Base-by-base conservation (phyloP, 2,797 vertebrate genomes). In the Graptemys geographica region DNA sequence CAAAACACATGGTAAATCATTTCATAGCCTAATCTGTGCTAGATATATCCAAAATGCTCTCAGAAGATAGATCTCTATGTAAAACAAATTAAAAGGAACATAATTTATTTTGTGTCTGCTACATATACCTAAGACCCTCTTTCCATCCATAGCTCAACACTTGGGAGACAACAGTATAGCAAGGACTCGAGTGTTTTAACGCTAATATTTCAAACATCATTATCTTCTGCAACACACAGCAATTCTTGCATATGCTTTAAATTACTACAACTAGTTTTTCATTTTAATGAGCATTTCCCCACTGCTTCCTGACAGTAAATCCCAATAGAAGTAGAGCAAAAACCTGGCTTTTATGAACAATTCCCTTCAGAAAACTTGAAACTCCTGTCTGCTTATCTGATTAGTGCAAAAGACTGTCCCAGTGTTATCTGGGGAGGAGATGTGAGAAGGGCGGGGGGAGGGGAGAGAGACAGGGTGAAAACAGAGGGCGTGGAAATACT, bases 391-490 rank as follows among this genome's bases (percentile, higher is more conserved):
- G 21, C 59, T 80, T 37, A 72, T 12, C 81, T 90, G 27, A 89
- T 78, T 49, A 95, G 83, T 5, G 13, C 21, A 84, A 86, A 91
- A 94, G 74, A 79, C 15, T 76, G 76, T n/a, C 62, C n/a, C 49
- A 82, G 28, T 2, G 23, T 62, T 79, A 81, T 28, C 37, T 37
- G 5, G 0, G 51, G 1, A 89, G 52, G n/a, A 94, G 31, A 47
- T 1, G 15, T 5, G 1, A 3, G 59, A 13, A 31, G 23, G 52
- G 16, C 18, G 16, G 52, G 11, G 27, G 8, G 86, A 56, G 1
- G 84, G 56, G 31, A 12, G 33, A 6, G 37, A 49, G 12, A 90
- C 74, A 28, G 69, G 80, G 89, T 83, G 57, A 51, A 3, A 79
- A 23, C 27, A 83, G 0, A 78, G 18, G 74, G 25, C 6, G 6